phyloP scores from a whole-genome alignment of 2,113 vertebrate species.

The Prochilodus magdalenae region DNA sequence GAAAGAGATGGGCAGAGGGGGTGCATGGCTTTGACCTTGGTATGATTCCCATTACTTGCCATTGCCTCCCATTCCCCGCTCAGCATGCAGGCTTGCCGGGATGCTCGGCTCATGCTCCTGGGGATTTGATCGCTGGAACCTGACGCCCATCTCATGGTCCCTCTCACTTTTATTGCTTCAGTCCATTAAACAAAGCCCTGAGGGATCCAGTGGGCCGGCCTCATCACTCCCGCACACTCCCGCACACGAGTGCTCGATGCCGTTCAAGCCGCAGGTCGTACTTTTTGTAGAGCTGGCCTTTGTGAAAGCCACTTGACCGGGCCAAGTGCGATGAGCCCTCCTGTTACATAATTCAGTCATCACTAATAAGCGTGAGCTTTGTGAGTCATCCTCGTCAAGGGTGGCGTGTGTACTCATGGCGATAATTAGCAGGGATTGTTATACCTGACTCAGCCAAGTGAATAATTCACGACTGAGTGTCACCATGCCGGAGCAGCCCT shows the following conservation, averaged over 20 bases:
- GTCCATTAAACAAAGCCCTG: neutral
- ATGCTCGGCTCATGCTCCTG: neutral
- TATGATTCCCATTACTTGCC: conserved; percentile 2
- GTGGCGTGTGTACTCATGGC: neutral
- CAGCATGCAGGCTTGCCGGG: neutral
- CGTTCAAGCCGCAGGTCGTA: too few species aligned
- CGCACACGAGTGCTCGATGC: too few species aligned
- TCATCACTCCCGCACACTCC: neutral
- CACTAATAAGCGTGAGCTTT: conserved; percentile 8
- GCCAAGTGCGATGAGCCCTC: conserved; percentile 19
- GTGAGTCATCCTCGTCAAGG: conserved; percentile 17
- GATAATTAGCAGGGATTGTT: conserved; percentile 22
- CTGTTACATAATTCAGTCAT: conserved; percentile 21
- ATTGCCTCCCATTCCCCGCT: neutral
- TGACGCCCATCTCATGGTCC: neutral
- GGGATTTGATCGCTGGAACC: neutral
- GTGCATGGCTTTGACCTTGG: neutral
- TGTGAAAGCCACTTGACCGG: neutral
- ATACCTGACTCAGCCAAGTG: conserved; percentile 14
- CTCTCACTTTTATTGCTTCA: neutral
- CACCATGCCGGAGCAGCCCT: neutral
- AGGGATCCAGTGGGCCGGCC: neutral
- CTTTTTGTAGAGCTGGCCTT: neutral
- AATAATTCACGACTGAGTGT: neutral
- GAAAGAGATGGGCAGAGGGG: neutral